Base-by-base conservation (phyloP, 2,888 invertebrate species). In the Baronia brevicornis region DNA sequence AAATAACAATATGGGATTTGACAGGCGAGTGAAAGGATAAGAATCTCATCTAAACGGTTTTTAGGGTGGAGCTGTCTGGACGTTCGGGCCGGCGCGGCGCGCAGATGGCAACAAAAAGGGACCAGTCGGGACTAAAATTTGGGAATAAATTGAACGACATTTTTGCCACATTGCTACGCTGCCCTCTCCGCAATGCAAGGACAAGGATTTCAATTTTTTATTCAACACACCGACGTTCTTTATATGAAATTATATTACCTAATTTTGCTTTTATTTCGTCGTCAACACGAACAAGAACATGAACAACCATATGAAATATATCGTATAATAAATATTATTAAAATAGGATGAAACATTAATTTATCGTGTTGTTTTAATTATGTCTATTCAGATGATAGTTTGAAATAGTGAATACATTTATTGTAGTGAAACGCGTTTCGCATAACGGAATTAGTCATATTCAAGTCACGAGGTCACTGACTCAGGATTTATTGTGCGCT, bases 51-150 rank as follows among this genome's bases (percentile, higher is more conserved):
- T 74, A 78, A 80, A 77, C 73, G 66, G 74, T 79, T 80, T 77
- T 79, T 78, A 80, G 84, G 84, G 84, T 82, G 84, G 84, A 82
- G 84, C 75, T 75, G 82, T 80, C 79, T 80, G 79, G 79, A 77
- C 60, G 70, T 68, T 71, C 55, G 70, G 68, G 63, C 54, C 62
- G 67, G 59, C 60, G 61, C 64, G 65, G 61, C 66, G 68, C 69
- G 80, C 82, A 82, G 80, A 82, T 84, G 82, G 70, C 59, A 72
- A 77, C 78, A 80, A 79, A 80, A 82, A 82, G 79, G 77, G 74
- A 72, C 68, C 66, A 66, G 71, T 63, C 72, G 59, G 65, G 71
- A 63, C 69, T 60, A 68, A 73, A 74, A 71, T 78, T 80, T 70
- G 70, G 75, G 75, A 62, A 79, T 79, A 80, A 79, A 77, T 80